Evolutionary conservation across 2,797 vertebrate genomes (phyloP).

Genomic region (Fistularia commersonii): DNA sequence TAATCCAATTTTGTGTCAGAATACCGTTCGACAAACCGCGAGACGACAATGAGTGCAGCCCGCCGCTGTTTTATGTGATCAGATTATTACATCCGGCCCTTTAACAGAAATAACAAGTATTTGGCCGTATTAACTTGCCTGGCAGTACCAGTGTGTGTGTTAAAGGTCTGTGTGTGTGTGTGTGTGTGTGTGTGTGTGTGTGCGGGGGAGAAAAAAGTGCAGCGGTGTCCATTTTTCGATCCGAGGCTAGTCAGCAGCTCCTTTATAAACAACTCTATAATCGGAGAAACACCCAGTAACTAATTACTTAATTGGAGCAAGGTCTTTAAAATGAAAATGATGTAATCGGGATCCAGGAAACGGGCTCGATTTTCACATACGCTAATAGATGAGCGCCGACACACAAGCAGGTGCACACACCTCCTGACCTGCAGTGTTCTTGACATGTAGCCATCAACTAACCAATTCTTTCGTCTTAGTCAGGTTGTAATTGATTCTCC

Average conservation of each 20-base stretch:
- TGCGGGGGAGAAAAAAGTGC: conserved; percentile 49
- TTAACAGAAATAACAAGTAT: conserved; percentile 69
- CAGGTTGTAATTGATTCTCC: conserved; percentile 66
- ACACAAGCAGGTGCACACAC: conserved; percentile 30
- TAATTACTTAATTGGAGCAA: conserved; percentile 81
- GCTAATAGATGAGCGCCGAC: conserved; percentile 32
- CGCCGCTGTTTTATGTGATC: conserved; percentile 60
- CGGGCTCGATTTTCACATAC: conserved; percentile 41
- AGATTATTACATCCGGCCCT: conserved; percentile 50
- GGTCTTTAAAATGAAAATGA: conserved; percentile 78
- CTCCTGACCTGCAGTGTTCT: conserved; percentile 55
- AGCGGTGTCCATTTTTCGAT: conserved; percentile 57
- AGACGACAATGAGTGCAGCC: conserved; percentile 40
- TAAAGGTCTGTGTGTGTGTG: conserved; percentile 13
- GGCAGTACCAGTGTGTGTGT: not conserved
- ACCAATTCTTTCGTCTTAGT: conserved; percentile 49
- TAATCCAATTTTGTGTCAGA: conserved; percentile 9
- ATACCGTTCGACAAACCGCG: conserved; percentile 4
- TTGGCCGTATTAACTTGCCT: conserved; percentile 58
- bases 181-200: conserved; percentile 15
- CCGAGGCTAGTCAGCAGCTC: conserved; percentile 67
- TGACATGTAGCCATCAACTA: conserved; percentile 63
- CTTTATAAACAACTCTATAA: conserved; percentile 77
- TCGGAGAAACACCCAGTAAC: conserved; percentile 72
- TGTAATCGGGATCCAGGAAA: conserved; percentile 75